Percentiles rank a stretch among this genome's conserved stretches.
Conservation (phyloP, 2,888 invertebrate genomes). For the Lochmaea crataegi region DNA sequence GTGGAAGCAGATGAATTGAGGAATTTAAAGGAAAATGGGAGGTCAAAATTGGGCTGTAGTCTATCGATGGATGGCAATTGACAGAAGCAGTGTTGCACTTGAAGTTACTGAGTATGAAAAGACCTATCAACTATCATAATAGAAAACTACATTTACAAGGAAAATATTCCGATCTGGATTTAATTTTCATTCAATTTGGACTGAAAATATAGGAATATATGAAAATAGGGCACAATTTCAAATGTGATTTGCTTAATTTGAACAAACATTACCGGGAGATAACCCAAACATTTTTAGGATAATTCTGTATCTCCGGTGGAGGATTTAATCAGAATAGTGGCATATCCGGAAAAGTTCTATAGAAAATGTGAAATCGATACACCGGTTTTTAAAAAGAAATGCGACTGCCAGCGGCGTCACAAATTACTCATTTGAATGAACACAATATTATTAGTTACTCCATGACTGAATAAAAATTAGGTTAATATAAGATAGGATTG, state of each 20-base stretch:
- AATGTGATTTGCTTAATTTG: too few species aligned
- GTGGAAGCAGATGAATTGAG: too few species aligned
- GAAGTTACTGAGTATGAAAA: too few species aligned
- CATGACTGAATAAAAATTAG: too few species aligned
- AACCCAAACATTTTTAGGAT: neutral
- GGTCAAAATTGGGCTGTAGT: too few species aligned
- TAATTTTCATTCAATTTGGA: neutral
- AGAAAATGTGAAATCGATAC: conserved; percentile 42
- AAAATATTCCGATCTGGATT: too few species aligned
- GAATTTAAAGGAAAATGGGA: too few species aligned
- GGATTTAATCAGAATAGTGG: neutral
- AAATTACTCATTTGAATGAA: neutral
- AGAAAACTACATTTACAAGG: too few species aligned
- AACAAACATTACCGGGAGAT: neutral
- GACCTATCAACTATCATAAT: too few species aligned
- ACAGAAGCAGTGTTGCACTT: too few species aligned
- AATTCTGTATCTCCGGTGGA: neutral
- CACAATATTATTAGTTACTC: neutral
- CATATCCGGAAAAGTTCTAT: conserved; percentile 38
- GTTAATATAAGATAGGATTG: too few species aligned
- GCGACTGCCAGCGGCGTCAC: neutral
- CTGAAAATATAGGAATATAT: neutral
- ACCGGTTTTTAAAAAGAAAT: conserved; percentile 15
- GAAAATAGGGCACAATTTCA: neutral
- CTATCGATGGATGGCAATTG: too few species aligned